Evolutionary conservation across 2,113 vertebrate species (phyloP).

Genomic region (Orthonyx spaldingii): DNA sequence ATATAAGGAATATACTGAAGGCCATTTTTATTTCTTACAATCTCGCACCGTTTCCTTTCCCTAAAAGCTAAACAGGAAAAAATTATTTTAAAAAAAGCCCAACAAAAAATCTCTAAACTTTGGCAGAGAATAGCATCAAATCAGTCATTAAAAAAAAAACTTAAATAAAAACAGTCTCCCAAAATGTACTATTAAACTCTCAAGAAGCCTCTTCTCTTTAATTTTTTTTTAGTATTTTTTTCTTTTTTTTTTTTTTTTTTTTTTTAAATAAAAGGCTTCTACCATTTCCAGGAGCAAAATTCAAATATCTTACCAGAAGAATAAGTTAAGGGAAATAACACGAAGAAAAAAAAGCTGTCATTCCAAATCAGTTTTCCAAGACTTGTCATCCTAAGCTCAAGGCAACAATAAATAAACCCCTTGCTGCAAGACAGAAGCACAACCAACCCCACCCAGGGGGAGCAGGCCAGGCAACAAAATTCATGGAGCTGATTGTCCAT

Average conservation of each 20-base stretch:
- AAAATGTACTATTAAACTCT: background rate
- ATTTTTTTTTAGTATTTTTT: background rate
- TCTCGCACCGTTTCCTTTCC: background rate
- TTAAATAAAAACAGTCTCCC: slow-evolving; percentile 36
- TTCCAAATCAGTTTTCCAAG: slow-evolving; percentile 1
- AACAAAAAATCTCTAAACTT: background rate
- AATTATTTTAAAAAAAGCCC: no score
- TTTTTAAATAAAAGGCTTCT: background rate
- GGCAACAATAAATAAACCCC: slow-evolving; percentile 49
- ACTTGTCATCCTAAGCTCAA: background rate
- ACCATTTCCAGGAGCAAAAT: background rate
- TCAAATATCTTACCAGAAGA: slow-evolving; percentile 19
- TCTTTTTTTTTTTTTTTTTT: background rate
- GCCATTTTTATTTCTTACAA: slow-evolving; percentile 16
- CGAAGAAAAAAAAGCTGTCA: background rate
- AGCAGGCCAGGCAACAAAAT: background rate
- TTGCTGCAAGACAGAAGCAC: background rate
- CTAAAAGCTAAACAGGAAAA: background rate
- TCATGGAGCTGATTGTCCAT: background rate
- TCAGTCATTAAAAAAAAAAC: background rate
- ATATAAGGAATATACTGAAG: background rate
- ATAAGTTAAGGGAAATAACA: slow-evolving; percentile 39
- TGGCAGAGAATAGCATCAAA: slow-evolving; percentile 37
- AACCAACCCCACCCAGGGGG: background rate
- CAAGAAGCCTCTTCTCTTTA: background rate